Conservation (phyloP, 1,140 invertebrate species). For the Zaprionus kolodkinae region DNA sequence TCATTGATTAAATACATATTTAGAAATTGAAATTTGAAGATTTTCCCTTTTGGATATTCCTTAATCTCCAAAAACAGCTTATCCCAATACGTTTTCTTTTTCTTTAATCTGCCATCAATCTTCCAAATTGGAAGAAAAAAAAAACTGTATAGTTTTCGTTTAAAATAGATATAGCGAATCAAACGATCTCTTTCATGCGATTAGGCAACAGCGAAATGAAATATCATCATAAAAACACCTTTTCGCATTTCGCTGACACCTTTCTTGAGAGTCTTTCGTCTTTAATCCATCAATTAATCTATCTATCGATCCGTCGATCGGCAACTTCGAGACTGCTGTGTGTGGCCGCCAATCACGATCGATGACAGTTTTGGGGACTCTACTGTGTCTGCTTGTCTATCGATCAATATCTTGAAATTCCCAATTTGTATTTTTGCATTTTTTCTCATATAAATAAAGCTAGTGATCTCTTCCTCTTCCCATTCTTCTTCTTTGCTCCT, state of each 20-base stretch:
- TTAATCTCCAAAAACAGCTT: background rate
- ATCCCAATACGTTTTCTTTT: background rate
- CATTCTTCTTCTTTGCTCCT: slow-evolving; percentile 31
- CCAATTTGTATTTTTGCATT: slow-evolving; percentile 18
- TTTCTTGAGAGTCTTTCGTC: slow-evolving; percentile 9
- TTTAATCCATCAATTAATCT: slow-evolving; percentile 26
- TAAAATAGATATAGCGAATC: slow-evolving; percentile 7
- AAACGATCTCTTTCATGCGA: slow-evolving; percentile 13
- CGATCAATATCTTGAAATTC: slow-evolving; percentile 56
- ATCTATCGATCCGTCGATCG: slow-evolving; percentile 25
- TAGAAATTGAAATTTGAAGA: background rate
- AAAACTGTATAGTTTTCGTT: background rate
- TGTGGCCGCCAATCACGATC: slow-evolving; percentile 32
- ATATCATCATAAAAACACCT: slow-evolving; percentile 23
- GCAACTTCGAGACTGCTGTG: slow-evolving; percentile 12
- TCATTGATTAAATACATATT: background rate
- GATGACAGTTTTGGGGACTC: slow-evolving; percentile 36
- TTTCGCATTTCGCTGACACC: slow-evolving; percentile 19
- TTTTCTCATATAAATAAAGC: slow-evolving; percentile 40
- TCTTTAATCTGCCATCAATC: background rate
- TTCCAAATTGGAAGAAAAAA: background rate
- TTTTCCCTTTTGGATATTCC: background rate
- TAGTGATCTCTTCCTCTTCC: slow-evolving; percentile 8
- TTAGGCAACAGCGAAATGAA: slow-evolving; percentile 4
- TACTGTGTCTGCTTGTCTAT: slow-evolving; percentile 53